Conservation (phyloP, 2,113 vertebrate genomes). For the Trematocara zebra region DNA sequence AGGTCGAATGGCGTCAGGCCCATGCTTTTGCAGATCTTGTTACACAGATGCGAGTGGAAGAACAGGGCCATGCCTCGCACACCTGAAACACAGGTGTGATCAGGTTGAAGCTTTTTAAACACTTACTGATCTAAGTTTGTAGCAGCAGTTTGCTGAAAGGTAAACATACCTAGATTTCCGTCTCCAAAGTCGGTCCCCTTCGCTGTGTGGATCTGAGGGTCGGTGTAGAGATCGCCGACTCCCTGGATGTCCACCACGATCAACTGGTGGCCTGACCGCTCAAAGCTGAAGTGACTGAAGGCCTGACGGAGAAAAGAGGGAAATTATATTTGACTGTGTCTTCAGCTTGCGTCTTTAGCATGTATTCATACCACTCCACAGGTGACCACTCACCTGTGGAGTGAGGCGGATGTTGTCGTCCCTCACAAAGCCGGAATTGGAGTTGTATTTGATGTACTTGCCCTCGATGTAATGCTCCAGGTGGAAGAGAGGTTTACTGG, state of each 20-base stretch:
- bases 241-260: slow-evolving; percentile 98
- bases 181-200: slow-evolving; percentile 92
- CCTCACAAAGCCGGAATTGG: slow-evolving; percentile 94
- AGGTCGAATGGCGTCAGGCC: slow-evolving; percentile 87
- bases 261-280: slow-evolving; percentile 94
- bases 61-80: slow-evolving; percentile 97
- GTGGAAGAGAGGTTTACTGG: slow-evolving; percentile 85
- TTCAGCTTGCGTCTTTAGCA: too few species aligned
- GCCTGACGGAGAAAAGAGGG: slow-evolving; percentile 68
- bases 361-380: neutral
- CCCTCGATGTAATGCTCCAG: slow-evolving; percentile 98
- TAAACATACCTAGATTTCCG: slow-evolving; percentile 85
- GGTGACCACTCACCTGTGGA: slow-evolving; percentile 78
- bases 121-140: neutral
- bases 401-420: slow-evolving; percentile 96
- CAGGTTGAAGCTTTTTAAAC: neutral
- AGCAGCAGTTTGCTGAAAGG: neutral
- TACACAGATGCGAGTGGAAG: slow-evolving; percentile 95
- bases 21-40: slow-evolving; percentile 95
- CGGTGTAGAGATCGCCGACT: slow-evolving; percentile 95
- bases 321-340: neutral
- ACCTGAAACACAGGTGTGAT: slow-evolving; percentile 67
- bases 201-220: slow-evolving; percentile 96
- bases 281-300: slow-evolving; percentile 96
- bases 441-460: slow-evolving; percentile 99